Percentiles rank a stretch among this genome's conserved stretches.
Evolutionary conservation across 1,140 invertebrate genomes (phyloP).

Genomic region (Apis laboriosa): DNA sequence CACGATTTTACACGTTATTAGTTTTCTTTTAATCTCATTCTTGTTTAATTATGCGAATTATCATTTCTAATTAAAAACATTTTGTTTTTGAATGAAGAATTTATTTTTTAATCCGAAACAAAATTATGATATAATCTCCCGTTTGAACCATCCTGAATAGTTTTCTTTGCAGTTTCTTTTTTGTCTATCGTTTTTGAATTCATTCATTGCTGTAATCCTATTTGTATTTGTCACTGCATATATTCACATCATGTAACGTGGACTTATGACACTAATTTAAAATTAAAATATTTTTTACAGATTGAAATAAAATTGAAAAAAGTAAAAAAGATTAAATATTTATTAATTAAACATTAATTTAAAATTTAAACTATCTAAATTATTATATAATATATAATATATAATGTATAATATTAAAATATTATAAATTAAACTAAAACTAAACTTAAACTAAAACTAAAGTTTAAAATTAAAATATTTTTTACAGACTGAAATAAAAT

Average conservation of each 20-base stretch:
- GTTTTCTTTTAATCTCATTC: slow-evolving; percentile 18
- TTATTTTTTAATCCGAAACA: background rate
- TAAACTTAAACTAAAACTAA: too few relatives aligned
- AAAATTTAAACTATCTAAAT: background rate
- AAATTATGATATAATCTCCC: background rate
- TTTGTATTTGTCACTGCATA: background rate
- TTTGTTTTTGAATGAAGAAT: background rate
- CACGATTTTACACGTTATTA: slow-evolving; percentile 4
- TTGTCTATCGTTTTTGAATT: slow-evolving; percentile 1
- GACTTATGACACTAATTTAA: background rate
- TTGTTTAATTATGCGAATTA: background rate
- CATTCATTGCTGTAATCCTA: slow-evolving; percentile 22
- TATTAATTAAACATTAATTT: background rate
- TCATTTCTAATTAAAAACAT: background rate
- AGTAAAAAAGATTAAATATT: background rate
- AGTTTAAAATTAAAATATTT: background rate
- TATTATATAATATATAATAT: too few relatives aligned
- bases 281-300: too few relatives aligned
- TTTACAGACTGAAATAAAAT: background rate
- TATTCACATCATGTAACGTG: slow-evolving; percentile 15
- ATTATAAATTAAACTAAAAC: too few relatives aligned
- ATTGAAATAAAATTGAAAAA: background rate
- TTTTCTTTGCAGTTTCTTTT: slow-evolving; percentile 6
- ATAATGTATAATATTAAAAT: too few relatives aligned
- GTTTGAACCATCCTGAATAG: slow-evolving; percentile 20